Base-by-base conservation (phyloP, 2,797 vertebrate genomes). In the Melopsittacus undulatus region DNA sequence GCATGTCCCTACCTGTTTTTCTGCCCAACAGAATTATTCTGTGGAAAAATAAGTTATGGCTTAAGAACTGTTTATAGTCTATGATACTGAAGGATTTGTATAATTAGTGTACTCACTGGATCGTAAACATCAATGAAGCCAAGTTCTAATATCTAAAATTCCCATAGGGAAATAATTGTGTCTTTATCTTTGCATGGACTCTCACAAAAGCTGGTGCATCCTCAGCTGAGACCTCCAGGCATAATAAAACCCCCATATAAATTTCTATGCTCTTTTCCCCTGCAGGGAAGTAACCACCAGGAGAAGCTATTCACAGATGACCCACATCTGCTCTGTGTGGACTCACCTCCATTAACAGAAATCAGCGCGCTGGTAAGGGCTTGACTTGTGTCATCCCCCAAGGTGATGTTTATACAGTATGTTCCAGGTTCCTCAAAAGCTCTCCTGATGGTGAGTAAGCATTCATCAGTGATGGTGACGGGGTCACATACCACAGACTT, bases 391-490 rank as follows among this genome's bases (percentile, higher is more conserved):
- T 98, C 97, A 78, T 99, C 98, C 23, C 97, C 98, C 96, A 99
- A 94, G 24, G 98, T 99, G 96, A 99, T 98, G 97, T 99, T 99
- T 83, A 99, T 97, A 10, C 99, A 99, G 96, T 99, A 99, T 3
- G 97, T 99, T 72, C 99, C 99, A 1, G 99, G 97, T 49, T 98
- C 97, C 24, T 85, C 97, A 96, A 99, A 99, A 63, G 98, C 97
- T 78, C 98, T 98, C 56, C 96, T 98, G 92, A 99, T 96, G 8
- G 92, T 98, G 92, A 99, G 96, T 62, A 98, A 93, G 57, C 99
- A 99, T 26, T 91, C 42, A 8, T 98, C 94, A 0, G 97, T 79
- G 8, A 98, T 54, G 0, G 92, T 79, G 45, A 99, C 75, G 2
- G 98, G 97, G 21, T 98, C 95, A 7, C 99, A 99, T n/a, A 98